A percentile compares a stretch with the other conserved stretches of the same genome.
Conservation (phyloP, 1,140 invertebrate genomes). For the Drosophila trapezifrons region DNA sequence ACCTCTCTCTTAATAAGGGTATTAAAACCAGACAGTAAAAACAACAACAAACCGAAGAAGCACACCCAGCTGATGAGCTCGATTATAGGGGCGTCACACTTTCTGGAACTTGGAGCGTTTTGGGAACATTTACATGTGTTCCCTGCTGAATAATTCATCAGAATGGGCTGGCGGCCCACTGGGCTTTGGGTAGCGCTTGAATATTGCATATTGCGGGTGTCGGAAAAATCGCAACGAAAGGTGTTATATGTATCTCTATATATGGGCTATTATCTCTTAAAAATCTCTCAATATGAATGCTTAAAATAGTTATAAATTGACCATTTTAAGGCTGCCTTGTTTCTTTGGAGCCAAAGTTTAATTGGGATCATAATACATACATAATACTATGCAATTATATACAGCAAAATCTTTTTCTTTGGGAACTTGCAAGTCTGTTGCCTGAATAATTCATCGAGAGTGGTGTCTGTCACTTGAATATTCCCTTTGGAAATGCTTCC, state of each 20-base stretch:
- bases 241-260: neutral
- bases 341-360: neutral
- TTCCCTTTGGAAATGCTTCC: neutral
- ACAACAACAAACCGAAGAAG: conserved; percentile 5
- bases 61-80: conserved; percentile 14
- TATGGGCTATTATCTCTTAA: too few relatives aligned
- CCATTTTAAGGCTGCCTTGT: neutral
- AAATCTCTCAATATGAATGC: too few relatives aligned
- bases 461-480: neutral
- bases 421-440: neutral
- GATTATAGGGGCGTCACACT: conserved; percentile 33
- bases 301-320: neutral
- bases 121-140: conserved; percentile 37
- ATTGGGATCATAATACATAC: neutral
- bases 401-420: neutral
- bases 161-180: neutral
- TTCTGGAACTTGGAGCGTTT: conserved; percentile 15
- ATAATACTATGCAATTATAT: neutral
- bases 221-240: neutral
- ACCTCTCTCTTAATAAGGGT: neutral
- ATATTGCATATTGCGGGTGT: conserved; percentile 2
- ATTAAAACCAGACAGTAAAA: neutral
- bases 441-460: neutral
- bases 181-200: neutral
- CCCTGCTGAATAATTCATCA: conserved; percentile 24